Evolutionary conservation across 2,797 vertebrate species (phyloP).

Genomic region (Lepidocolaptes lacrymiger): DNA sequence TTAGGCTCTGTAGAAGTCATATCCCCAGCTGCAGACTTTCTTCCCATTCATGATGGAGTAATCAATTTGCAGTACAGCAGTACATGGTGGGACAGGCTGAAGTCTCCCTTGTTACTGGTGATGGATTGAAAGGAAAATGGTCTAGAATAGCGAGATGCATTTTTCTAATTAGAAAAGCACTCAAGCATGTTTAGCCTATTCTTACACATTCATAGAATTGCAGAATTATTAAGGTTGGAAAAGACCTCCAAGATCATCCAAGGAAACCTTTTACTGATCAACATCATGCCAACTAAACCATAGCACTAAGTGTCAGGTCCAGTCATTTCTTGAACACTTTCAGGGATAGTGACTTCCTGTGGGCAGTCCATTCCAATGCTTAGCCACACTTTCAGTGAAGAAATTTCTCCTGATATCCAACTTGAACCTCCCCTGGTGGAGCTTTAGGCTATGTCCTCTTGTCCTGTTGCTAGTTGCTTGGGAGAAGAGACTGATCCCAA

Average conservation of each 20-base stretch:
- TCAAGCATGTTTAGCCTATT: background rate
- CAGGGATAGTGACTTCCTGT: background rate
- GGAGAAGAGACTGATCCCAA: too few species aligned
- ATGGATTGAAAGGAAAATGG: background rate
- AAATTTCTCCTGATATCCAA: background rate
- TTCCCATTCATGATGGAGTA: background rate
- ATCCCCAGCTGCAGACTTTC: background rate
- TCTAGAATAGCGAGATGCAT: background rate
- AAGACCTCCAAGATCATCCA: background rate
- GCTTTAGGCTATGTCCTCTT: background rate
- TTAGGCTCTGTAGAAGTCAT: background rate
- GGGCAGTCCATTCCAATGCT: background rate
- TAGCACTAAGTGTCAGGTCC: background rate
- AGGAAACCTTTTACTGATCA: background rate
- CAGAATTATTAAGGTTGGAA: background rate
- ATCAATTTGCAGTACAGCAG: background rate
- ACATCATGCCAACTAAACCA: background rate
- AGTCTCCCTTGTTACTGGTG: background rate
- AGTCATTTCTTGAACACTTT: background rate
- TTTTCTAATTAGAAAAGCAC: background rate
- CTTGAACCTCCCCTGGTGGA: background rate
- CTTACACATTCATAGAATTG: background rate
- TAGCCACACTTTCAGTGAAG: background rate
- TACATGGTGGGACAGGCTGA: background rate
- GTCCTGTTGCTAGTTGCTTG: too few species aligned